Evolutionary conservation across 1,140 invertebrate genomes (phyloP).

Genomic region (Drosophila varians): DNA sequence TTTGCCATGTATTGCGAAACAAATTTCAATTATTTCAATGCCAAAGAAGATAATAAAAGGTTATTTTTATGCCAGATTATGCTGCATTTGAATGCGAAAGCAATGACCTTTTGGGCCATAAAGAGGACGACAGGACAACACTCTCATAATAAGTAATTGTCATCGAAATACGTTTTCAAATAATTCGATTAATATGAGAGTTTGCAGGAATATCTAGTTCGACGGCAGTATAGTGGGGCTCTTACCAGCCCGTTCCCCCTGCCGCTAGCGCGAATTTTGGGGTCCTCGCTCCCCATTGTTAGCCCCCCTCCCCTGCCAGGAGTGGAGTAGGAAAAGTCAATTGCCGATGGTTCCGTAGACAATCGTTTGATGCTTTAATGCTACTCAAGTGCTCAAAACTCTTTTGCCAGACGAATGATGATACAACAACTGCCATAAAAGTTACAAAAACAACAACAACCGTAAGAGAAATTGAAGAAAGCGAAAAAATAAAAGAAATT

Average conservation of each 20-base stretch:
- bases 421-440: constrained; percentile 23
- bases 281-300: no score
- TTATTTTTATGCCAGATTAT: constrained; percentile 32
- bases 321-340: constrained; percentile 16
- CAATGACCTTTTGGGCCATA: constrained; percentile 13
- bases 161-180: no score
- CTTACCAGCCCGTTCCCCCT: no score
- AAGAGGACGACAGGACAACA: background rate
- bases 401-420: constrained; percentile 60
- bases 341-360: constrained; percentile 45
- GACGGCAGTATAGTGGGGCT: no score
- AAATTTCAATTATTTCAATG: constrained; percentile 55
- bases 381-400: constrained; percentile 69
- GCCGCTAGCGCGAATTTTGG: no score
- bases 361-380: constrained; percentile 70
- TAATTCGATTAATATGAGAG: no score
- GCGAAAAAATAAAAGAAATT: constrained; percentile 14
- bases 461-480: background rate
- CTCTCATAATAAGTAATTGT: background rate
- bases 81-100: constrained; percentile 31
- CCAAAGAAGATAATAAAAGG: constrained; percentile 12
- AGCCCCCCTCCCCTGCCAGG: no score
- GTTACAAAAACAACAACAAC: constrained; percentile 17
- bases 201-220: no score
- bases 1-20: constrained; percentile 38